A percentile compares a stretch with the other conserved stretches of the same genome.
These are phyloP conservation scores for Resseliella maxima DNA, from an alignment of 2,888 invertebrate species.

Conservation along the genomic window DNA sequence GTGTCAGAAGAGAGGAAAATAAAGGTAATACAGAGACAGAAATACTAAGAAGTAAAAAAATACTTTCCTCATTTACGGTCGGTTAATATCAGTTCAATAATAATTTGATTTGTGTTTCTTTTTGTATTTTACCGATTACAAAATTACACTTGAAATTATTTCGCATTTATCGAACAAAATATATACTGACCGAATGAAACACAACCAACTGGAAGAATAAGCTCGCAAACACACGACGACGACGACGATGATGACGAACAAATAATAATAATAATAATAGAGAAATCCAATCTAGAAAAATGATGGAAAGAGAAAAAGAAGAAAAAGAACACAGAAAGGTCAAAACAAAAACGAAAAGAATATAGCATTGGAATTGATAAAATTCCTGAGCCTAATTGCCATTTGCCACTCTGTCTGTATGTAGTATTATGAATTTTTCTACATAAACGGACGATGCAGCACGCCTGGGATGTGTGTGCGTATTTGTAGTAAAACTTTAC, in stretches of 20 bases:
- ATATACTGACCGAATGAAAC: background rate
- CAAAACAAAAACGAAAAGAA: background rate
- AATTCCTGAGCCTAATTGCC: conserved; percentile 48
- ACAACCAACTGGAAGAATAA: background rate
- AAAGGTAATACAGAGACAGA: no score
- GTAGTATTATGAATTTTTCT: background rate
- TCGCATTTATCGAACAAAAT: background rate
- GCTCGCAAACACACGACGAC: background rate
- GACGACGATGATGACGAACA: background rate
- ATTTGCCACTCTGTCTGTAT: conserved; percentile 2
- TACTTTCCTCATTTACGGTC: background rate
- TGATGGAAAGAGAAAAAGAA: background rate
- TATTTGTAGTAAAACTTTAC: background rate
- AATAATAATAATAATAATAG: background rate
- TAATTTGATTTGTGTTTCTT: conserved; percentile 26
- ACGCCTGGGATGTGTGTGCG: background rate
- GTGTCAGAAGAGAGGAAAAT: background rate
- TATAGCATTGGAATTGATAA: background rate
- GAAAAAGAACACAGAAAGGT: background rate
- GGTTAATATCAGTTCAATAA: conserved; percentile 1
- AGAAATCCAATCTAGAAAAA: background rate
- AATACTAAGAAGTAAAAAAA: background rate
- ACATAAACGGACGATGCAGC: background rate
- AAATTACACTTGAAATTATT: conserved; percentile 32
- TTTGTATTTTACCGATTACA: conserved; percentile 23